Conservation (phyloP, 2,113 vertebrate genomes). For the Baryphthengus martii region DNA sequence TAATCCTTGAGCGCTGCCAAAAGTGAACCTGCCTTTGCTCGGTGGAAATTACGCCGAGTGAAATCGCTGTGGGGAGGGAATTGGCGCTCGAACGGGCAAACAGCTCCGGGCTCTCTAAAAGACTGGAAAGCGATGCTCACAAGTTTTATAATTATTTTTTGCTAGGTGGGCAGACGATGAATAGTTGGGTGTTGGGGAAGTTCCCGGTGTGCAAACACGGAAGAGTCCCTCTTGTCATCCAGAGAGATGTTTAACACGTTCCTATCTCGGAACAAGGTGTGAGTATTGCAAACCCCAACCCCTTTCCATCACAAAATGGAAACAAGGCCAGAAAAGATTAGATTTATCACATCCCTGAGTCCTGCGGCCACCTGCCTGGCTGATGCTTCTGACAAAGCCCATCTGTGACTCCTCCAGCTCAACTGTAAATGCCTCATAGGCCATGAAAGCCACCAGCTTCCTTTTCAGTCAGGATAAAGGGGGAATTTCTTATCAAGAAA, state of each 20-base stretch:
- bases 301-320: background rate
- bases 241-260: background rate
- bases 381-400: background rate
- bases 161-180: too few species aligned
- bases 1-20: background rate
- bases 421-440: background rate
- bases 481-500: background rate
- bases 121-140: background rate
- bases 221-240: background rate
- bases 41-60: background rate
- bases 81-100: background rate
- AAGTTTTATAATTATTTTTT: too few species aligned
- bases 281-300: rapidly evolving
- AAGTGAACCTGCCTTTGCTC: background rate
- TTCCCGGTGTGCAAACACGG: background rate
- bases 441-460: background rate
- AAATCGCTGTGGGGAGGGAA: background rate
- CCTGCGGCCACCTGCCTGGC: background rate
- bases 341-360: background rate
- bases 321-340: background rate
- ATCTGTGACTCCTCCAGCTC: background rate
- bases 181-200: background rate
- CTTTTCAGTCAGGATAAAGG: background rate
- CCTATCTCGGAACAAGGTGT: background rate
- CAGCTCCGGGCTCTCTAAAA: background rate